These are phyloP conservation scores for Eupithecia subfuscata DNA, from an alignment of 2,888 invertebrate species.

Conservation along the genomic window DNA sequence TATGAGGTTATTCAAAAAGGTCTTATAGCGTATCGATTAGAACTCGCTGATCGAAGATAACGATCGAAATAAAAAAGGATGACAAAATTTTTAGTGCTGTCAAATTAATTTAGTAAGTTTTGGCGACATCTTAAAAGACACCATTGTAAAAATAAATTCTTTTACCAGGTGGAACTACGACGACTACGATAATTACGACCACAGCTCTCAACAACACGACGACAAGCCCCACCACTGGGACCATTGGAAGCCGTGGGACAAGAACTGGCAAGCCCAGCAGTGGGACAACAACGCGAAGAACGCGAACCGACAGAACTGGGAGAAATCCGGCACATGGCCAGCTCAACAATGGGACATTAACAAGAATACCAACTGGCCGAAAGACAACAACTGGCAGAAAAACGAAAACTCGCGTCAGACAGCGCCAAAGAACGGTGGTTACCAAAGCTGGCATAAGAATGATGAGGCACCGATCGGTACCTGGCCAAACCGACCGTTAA, in stretches of 20 bases:
- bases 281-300: slow-evolving; percentile 47
- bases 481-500: slow-evolving; percentile 21
- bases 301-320: slow-evolving; percentile 37
- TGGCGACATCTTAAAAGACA: too few species aligned
- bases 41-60: too few species aligned
- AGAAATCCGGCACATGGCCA: slow-evolving; percentile 22
- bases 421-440: neutral
- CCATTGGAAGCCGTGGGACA: slow-evolving; percentile 65
- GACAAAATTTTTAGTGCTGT: too few species aligned
- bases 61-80: too few species aligned
- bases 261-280: slow-evolving; percentile 53
- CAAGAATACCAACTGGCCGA: slow-evolving; percentile 17
- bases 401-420: neutral
- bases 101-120: too few species aligned
- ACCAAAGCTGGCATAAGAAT: slow-evolving; percentile 48
- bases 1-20: too few species aligned
- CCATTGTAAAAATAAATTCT: neutral
- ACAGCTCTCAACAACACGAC: slow-evolving; percentile 51
- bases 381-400: slow-evolving; percentile 27
- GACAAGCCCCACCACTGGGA: slow-evolving; percentile 35
- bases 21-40: too few species aligned
- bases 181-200: slow-evolving; percentile 47
- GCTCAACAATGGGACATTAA: neutral
- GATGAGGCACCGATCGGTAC: slow-evolving; percentile 32
- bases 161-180: slow-evolving; percentile 49